Percentiles rank a stretch among this genome's conserved stretches.
Evolutionary conservation across 1,140 invertebrate genomes (phyloP).

Genomic region (Aphis craccivora): DNA sequence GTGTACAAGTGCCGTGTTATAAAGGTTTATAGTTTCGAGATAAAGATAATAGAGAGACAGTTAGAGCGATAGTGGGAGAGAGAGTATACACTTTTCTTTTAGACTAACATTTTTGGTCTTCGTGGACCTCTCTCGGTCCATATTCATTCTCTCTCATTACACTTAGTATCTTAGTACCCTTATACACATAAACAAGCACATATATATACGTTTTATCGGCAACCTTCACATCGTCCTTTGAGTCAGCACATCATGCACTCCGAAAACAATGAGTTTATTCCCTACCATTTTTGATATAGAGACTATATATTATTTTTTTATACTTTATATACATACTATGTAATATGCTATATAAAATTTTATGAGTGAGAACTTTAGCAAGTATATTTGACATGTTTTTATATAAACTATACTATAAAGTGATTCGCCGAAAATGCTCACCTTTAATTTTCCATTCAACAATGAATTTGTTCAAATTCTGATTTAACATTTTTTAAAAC

Average conservation of each 20-base stretch:
- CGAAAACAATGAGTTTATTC: neutral
- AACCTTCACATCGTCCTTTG: neutral
- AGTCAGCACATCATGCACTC: neutral
- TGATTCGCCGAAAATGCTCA: no score
- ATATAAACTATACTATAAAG: no score
- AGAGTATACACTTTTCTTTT: neutral
- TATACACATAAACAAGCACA: neutral
- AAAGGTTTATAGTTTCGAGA: slow-evolving; percentile 11
- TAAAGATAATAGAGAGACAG: neutral
- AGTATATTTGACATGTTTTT: no score
- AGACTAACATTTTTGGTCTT: neutral
- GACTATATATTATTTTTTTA: neutral
- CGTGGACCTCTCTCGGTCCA: neutral
- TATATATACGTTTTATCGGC: neutral
- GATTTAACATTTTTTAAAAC: no score
- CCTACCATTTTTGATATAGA: neutral
- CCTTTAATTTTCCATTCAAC: no score
- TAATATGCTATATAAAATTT: neutral
- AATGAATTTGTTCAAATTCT: no score
- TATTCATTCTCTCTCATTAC: neutral
- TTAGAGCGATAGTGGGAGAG: neutral
- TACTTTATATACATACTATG: neutral
- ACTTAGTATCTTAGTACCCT: neutral
- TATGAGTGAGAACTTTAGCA: no score
- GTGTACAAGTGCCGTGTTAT: neutral